phyloP scores from a whole-genome alignment of 1,140 invertebrate genomes.

The Drosophila mauritiana region DNA sequence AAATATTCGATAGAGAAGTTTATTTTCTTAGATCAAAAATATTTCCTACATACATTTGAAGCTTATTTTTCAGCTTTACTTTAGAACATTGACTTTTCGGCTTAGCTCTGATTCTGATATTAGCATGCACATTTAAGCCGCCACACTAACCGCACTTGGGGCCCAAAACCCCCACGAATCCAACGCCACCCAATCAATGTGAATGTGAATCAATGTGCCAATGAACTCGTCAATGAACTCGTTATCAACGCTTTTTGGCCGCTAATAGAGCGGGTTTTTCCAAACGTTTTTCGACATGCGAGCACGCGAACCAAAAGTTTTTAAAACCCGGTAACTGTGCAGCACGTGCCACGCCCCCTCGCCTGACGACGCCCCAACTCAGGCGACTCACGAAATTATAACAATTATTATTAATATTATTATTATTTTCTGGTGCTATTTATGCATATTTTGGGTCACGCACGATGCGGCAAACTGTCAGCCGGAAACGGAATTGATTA shows the following conservation, averaged over 20 bases:
- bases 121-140: conserved; percentile 21
- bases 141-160: conserved; percentile 44
- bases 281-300: conserved; percentile 39
- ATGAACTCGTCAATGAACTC: conserved; percentile 78
- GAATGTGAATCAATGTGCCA: conserved; percentile 71
- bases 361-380: conserved; percentile 23
- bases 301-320: conserved; percentile 59
- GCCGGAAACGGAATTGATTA: conserved; percentile 80
- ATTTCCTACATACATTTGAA: too few relatives aligned
- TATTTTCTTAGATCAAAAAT: too few relatives aligned
- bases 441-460: conserved; percentile 71
- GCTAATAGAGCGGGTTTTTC: conserved; percentile 46
- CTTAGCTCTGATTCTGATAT: neutral
- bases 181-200: conserved; percentile 18
- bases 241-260: conserved; percentile 49
- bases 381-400: conserved; percentile 54
- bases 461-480: conserved; percentile 60
- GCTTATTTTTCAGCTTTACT: neutral
- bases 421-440: conserved; percentile 39
- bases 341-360: conserved; percentile 18
- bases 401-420: conserved; percentile 70
- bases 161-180: neutral
- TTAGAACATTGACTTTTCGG: neutral
- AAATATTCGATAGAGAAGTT: neutral
- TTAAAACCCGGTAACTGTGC: conserved; percentile 11